A percentile compares a stretch with the other conserved stretches of the same genome.
phyloP scores from a whole-genome alignment of 2,113 vertebrate genomes.

The Pluvianellus socialis region DNA sequence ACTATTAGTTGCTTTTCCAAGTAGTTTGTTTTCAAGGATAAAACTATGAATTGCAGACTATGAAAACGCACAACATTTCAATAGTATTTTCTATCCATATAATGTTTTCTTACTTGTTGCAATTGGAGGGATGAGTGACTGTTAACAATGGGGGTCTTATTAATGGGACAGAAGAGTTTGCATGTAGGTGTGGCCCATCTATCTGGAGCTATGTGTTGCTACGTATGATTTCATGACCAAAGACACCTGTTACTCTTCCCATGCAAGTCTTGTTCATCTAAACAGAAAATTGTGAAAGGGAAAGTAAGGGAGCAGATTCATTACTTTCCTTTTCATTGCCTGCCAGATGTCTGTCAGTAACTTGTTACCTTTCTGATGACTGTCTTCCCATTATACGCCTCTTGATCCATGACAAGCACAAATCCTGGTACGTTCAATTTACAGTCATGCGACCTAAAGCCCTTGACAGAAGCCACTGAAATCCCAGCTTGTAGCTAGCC shows the following conservation, averaged over 20 bases:
- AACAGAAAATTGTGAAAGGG: not conserved
- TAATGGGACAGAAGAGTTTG: not conserved
- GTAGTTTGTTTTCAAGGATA: not conserved
- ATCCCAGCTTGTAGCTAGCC: not conserved
- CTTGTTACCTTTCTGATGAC: not conserved
- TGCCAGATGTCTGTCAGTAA: not conserved
- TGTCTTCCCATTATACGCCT: not conserved
- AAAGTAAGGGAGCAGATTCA: not conserved
- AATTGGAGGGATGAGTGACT: not conserved
- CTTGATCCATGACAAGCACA: not conserved
- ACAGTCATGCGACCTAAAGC: not conserved
- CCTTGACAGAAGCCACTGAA: not conserved
- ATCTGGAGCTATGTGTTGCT: not conserved
- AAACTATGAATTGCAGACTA: not conserved
- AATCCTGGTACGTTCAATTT: not conserved
- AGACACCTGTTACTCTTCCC: not conserved
- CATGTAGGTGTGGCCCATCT: not conserved
- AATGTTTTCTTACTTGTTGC: not conserved
- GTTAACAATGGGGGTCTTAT: not conserved
- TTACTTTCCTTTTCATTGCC: not conserved
- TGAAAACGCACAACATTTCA: not conserved
- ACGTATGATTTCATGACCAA: not conserved
- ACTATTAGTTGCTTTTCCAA: not conserved
- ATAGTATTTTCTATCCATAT: not conserved
- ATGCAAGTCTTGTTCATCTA: not conserved